Percentiles rank a stretch among this genome's conserved stretches.
Conservation (phyloP, 2,113 vertebrate genomes). For the Poecile atricapillus region DNA sequence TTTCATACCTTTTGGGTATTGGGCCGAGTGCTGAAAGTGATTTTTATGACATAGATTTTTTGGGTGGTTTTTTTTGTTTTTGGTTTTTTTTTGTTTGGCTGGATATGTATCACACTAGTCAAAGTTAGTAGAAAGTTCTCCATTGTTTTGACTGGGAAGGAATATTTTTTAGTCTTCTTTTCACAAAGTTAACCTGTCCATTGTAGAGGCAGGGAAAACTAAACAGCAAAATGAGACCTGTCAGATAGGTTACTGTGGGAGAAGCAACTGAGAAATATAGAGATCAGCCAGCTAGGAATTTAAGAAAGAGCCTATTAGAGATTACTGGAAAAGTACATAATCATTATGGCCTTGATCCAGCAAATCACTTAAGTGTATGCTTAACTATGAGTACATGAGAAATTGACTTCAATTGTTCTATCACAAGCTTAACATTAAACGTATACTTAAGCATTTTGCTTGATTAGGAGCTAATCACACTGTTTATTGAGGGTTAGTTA, state of each 20-base stretch:
- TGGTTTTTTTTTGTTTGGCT: not conserved
- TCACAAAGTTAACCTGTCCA: not conserved
- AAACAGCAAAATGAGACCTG: not conserved
- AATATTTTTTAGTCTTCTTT: not conserved
- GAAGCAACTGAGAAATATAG: not conserved
- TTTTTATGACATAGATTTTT: not conserved
- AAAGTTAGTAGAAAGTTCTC: not conserved
- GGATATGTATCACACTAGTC: not conserved
- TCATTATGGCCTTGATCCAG: constrained; percentile 57
- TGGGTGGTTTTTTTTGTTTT: not conserved
- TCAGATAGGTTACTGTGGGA: not conserved
- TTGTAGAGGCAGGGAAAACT: not conserved
- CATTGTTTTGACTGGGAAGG: not conserved
- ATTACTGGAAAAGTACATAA: constrained; percentile 47
- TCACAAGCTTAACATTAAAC: not conserved
- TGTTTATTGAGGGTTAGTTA: constrained; percentile 47
- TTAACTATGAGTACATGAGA: constrained; percentile 35
- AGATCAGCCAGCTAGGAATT: not conserved
- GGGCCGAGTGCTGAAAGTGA: not conserved
- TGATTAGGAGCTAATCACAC: constrained; percentile 27
- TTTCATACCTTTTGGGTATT: not conserved
- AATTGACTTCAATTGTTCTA: constrained; percentile 49
- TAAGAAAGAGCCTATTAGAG: constrained; percentile 6
- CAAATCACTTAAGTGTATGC: constrained; percentile 44
- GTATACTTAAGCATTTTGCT: constrained; percentile 28